Evolutionary conservation across 2,888 invertebrate species (phyloP).

Genomic region (Amphimallon solstitiale): DNA sequence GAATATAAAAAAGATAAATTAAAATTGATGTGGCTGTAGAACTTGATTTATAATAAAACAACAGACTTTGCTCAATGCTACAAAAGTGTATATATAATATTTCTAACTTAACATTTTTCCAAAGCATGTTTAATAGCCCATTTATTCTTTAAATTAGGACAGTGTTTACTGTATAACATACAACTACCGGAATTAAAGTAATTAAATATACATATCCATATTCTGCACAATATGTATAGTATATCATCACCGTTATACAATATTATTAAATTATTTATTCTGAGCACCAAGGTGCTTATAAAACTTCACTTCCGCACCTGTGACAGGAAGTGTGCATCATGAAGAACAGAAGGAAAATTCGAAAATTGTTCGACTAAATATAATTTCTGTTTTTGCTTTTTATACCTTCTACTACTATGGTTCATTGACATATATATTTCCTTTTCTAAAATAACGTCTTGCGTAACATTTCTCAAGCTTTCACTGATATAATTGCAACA

Average conservation of each 20-base stretch:
- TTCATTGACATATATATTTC: conserved; percentile 24
- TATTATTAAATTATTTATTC: conserved; percentile 19
- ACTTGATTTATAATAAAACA: too few species aligned
- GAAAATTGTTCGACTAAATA: conserved; percentile 11
- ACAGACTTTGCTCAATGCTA: too few species aligned
- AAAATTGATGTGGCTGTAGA: too few species aligned
- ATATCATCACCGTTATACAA: conserved; percentile 13
- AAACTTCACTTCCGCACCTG: conserved; percentile 6
- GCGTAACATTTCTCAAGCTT: conserved; percentile 26
- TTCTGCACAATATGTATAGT: too few species aligned
- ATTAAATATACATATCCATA: too few species aligned
- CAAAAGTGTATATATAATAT: too few species aligned
- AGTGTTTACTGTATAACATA: too few species aligned
- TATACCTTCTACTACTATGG: neutral
- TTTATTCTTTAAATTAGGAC: too few species aligned
- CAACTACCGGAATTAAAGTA: too few species aligned
- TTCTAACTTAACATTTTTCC: too few species aligned
- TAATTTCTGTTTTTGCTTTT: conserved; percentile 10
- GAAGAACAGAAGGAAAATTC: neutral
- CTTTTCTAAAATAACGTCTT: conserved; percentile 10
- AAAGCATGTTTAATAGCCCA: too few species aligned
- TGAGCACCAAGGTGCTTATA: neutral
- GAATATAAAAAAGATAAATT: too few species aligned
- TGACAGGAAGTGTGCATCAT: conserved; percentile 13
- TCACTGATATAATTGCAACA: neutral